phyloP scores from a whole-genome alignment of 2,888 invertebrate species.

The Sarcophaga carnaria region DNA sequence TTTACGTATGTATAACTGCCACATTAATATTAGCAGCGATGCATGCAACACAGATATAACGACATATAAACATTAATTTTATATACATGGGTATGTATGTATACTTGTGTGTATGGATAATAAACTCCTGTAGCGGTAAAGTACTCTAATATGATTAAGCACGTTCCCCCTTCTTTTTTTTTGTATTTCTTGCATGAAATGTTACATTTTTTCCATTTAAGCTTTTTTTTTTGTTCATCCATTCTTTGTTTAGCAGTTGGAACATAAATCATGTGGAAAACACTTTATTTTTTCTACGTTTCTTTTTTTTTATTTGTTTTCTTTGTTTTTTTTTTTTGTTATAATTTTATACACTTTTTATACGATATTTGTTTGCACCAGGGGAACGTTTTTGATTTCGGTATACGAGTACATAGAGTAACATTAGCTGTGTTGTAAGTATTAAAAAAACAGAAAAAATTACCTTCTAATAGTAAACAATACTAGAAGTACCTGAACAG shows the following conservation, averaged over 20 bases:
- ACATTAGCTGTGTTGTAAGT: constrained; percentile 40
- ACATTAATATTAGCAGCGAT: constrained; percentile 43
- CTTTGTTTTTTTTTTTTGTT: too few relatives aligned
- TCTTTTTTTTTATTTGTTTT: too few relatives aligned
- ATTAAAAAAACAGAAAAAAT: constrained; percentile 20
- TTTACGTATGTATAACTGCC: constrained; percentile 25
- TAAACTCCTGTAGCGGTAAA: constrained; percentile 7
- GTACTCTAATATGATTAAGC: constrained; percentile 65
- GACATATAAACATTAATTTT: constrained; percentile 3
- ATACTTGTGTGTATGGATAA: background rate
- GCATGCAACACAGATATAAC: background rate
- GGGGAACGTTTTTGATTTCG: constrained; percentile 49
- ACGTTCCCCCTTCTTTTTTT: constrained; percentile 44
- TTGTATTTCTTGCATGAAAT: background rate
- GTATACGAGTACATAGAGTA: constrained; percentile 15
- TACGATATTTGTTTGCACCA: constrained; percentile 34
- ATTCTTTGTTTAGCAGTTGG: constrained; percentile 42
- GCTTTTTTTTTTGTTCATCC: constrained; percentile 14
- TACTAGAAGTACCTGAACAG: too few relatives aligned
- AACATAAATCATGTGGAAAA: constrained; percentile 62
- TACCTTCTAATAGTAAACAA: background rate
- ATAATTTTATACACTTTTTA: constrained; percentile 41
- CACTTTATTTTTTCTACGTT: constrained; percentile 25
- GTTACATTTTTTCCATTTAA: background rate
- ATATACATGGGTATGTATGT: constrained; percentile 13